These are phyloP conservation scores for Rhynchonycteris naso DNA, from an alignment of 2,797 vertebrate genomes.

Conservation along the genomic window DNA sequence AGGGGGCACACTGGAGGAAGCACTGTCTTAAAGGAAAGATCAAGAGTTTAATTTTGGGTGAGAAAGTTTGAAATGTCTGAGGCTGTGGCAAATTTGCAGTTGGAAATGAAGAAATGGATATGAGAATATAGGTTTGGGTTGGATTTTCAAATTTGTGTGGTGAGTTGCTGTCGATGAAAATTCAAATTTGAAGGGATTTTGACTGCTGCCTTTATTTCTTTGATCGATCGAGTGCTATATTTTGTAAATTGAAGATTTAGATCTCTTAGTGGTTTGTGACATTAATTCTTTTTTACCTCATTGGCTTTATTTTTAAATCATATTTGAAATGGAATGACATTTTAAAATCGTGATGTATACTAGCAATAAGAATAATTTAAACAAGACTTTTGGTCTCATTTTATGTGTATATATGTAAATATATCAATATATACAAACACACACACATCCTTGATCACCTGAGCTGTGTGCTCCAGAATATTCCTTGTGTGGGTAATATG, in stretches of 20 bases:
- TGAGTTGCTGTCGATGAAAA: neutral
- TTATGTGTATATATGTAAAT: neutral
- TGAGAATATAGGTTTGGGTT: neutral
- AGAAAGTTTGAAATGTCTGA: neutral
- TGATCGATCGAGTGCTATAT: neutral
- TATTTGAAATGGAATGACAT: neutral
- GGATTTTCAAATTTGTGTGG: neutral
- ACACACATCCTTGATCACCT: too few relatives aligned
- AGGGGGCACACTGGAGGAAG: conserved; percentile 24
- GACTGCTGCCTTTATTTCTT: neutral
- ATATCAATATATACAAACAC: neutral
- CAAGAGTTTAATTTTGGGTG: conserved; percentile 43
- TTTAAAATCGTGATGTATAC: neutral
- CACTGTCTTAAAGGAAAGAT: neutral
- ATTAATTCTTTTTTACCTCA: neutral
- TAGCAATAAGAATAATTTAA: neutral
- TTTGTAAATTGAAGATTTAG: neutral
- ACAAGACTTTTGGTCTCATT: neutral
- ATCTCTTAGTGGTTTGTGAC: neutral
- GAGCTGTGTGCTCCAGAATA: too few relatives aligned
- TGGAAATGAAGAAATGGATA: neutral
- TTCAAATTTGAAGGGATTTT: neutral
- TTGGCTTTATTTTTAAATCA: neutral
- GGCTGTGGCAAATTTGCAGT: neutral
- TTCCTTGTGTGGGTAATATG: too few relatives aligned